Evolutionary conservation across 1,140 invertebrate species (phyloP).

Genomic region (Probaryconus sp.): DNA sequence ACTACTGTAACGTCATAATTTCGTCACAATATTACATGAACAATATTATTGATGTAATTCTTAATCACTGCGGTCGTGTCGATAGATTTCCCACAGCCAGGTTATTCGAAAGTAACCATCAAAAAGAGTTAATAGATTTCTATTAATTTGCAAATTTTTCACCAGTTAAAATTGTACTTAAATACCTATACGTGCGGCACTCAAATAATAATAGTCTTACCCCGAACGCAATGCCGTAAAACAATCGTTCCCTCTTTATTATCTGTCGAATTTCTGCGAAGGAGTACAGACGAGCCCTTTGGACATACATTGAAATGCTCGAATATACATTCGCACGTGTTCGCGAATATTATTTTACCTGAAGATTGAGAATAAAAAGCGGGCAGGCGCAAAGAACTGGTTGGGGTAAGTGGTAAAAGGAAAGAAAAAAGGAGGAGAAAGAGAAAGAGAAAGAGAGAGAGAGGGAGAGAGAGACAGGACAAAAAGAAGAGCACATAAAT

Average conservation of each 20-base stretch:
- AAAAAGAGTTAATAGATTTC: too few relatives aligned
- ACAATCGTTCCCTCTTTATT: conserved; percentile 4
- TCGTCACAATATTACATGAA: too few relatives aligned
- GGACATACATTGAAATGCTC: conserved; percentile 18
- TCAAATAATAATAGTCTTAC: too few relatives aligned
- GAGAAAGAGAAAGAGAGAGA: conserved; percentile 29
- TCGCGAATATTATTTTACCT: conserved; percentile 63
- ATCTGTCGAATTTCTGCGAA: conserved; percentile 14
- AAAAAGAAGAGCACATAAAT: too few relatives aligned
- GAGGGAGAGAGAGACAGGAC: conserved; percentile 24
- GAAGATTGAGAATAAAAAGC: conserved; percentile 38
- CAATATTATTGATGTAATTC: too few relatives aligned
- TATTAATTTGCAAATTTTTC: too few relatives aligned
- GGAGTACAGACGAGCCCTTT: conserved; percentile 7
- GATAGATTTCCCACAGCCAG: too few relatives aligned
- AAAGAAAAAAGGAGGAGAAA: conserved; percentile 16
- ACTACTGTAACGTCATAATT: too few relatives aligned
- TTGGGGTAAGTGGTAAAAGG: conserved; percentile 17
- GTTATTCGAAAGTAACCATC: too few relatives aligned
- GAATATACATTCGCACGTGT: conserved; percentile 41
- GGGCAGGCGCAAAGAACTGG: neutral
- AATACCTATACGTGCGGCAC: too few relatives aligned
- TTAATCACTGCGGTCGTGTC: too few relatives aligned
- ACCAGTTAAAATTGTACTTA: too few relatives aligned
- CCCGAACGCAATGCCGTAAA: conserved; percentile 11